Evolutionary conservation across 1,140 invertebrate genomes (phyloP), one percentile per base, ranked within the genome.

Genomic region (Neodiprion lecontei): DNA sequence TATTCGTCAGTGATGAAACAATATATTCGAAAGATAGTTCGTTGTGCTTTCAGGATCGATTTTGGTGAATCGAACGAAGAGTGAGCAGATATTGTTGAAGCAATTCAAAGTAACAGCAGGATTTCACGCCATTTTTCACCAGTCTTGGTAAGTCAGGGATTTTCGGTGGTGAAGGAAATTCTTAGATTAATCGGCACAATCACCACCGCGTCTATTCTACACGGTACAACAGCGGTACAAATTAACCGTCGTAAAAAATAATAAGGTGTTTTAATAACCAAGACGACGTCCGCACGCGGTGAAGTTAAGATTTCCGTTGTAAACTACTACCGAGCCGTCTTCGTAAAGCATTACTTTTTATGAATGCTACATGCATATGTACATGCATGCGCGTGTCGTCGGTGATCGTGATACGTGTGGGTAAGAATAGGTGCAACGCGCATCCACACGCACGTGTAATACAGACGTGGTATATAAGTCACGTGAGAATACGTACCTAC

Each of bases 401-500:
- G 28, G 28, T 5, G 2, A 40, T 40, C 2, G 5, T 1, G 28
- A 40, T 40, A 40, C 5, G 28, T 40, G 53, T 61, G 53, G 9
- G 53, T 61, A 61, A 5, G 1, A 40, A 5, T 40, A 40, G 53
- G 11, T 17, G n/a, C 53, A 14, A 12, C 53, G 53, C 53, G 53
- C 53, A 61, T 17, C 53, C 53, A 9, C 11, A 12, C 9, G 4
- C 53, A 40, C 5, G 5, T 40, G 5, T 40, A 40, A 40, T 40
- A 40, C 28, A 40, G 28, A 40, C 5, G 28, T 14, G 3, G 8
- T 12, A 47, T 72, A 66, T 11, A 8, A 14, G 48, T 50, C 17
- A 70, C 53, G 48, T n/a, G 28, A 21, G 53, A 70, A 70, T 70
- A 65, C 21, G 48, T 21, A 72, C 12, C 17, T 70, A 47, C 28